Base-by-base conservation (phyloP, 2,113 vertebrate species). In the Zapus hudsonius region DNA sequence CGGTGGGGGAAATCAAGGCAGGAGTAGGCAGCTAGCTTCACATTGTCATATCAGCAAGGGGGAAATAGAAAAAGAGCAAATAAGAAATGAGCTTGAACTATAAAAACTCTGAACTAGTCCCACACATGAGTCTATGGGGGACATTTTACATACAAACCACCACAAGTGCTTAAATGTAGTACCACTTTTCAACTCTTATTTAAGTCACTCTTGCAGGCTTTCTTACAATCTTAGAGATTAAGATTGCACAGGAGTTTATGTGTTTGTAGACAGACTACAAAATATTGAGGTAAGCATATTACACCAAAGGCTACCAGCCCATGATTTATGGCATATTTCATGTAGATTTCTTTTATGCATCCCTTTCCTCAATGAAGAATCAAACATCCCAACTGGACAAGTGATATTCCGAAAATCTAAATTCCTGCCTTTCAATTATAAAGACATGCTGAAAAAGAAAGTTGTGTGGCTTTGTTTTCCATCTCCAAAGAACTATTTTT, bases 211-310 rank as follows among this genome's bases (percentile, higher is more conserved):
- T 81, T 23, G 40, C 22, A 87, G 94, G 47, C 27, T 90, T 85
- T 82, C 52, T 93, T 67, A 87, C 29, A 59, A 76, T 63, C 83
- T 92, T 84, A 91, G 38, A 93, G 92, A 91, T 91, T 91, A 89
- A 90, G 70, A 86, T 25, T 87, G 76, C 36, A 75, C 23, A 63
- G 23, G 61, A 89, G 84, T 92, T 73, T 59, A 52, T 75, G 66
- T 80, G 38, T 59, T 93, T 89, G 52, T 81, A 89, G 59, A 89
- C 95, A 80, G 84, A 84, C 36, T 66, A 69, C 80, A 55, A 96
- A 95, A 91, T 57, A 89, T 17, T 75, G 38, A 84, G 44, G 75
- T n/a, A 52, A 91, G 75, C 27, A 94, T 86, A 96, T 89, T 91
- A 80, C 7, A 91, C n/a, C 42, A 72, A 92, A 84, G 42, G 38